Evolutionary conservation across 2,113 vertebrate genomes (phyloP).

Genomic region (Macquaria ambigua): DNA sequence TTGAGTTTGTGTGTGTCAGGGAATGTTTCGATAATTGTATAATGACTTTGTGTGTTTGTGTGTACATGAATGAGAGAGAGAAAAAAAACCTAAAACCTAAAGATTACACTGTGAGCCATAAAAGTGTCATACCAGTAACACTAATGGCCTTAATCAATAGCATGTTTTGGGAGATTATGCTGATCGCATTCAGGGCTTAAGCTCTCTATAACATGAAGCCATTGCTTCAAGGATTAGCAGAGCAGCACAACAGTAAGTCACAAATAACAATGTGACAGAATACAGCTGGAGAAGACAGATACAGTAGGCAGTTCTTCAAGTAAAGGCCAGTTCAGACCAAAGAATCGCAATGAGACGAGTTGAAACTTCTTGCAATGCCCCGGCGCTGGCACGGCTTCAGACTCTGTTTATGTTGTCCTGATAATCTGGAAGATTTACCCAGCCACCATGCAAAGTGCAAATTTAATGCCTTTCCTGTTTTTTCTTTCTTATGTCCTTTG

Average conservation of each 20-base stretch:
- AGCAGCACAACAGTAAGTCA: conserved; percentile 1
- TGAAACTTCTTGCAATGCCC: no score
- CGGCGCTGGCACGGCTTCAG: neutral
- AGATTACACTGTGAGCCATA: conserved; percentile 36
- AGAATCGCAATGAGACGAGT: no score
- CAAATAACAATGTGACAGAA: neutral
- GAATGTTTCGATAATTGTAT: conserved; percentile 32
- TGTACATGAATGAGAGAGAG: neutral
- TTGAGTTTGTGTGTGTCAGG: neutral
- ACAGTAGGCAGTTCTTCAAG: neutral
- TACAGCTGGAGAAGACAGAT: neutral
- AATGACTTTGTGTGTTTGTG: conserved; percentile 11
- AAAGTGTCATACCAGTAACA: conserved; percentile 36
- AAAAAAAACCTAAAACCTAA: neutral
- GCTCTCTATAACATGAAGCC: conserved; percentile 26
- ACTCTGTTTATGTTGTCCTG: conserved; percentile 9
- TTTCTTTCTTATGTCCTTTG: neutral
- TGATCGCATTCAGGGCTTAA: conserved; percentile 34
- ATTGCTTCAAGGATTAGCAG: conserved; percentile 23
- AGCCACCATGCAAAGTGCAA: neutral
- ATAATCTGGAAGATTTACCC: conserved; percentile 48
- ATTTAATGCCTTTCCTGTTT: neutral
- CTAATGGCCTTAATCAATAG: conserved; percentile 38
- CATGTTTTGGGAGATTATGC: conserved; percentile 49
- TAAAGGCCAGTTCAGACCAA: no score